Evolutionary conservation across 2,888 invertebrate genomes (phyloP), one percentile per base, ranked within the genome.

Genomic region (Ecliptopera silaceata): DNA sequence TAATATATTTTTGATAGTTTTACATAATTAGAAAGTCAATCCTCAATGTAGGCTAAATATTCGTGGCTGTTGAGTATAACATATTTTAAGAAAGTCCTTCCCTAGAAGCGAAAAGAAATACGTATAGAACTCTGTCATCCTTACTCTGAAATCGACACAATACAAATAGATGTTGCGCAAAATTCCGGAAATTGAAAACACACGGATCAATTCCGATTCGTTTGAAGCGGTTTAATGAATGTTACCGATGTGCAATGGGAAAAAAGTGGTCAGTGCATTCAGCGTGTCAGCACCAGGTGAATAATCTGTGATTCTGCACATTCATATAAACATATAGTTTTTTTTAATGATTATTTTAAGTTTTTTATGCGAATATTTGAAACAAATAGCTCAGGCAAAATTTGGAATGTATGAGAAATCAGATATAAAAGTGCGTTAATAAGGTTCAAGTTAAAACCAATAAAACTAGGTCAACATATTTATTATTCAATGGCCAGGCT

Each of bases 131-230:
- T 18, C 10, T 45, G 15, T 6, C 20, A 15, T 22, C 20, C 50
- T 29, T 31, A 34, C 45, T 56, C 49, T 11, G n/a, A n/a, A 41
- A 41, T 12, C 42, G 4, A 26, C 12, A 26, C 17, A 22, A 43
- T 20, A 15, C 47, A 45, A 15, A 51, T 10, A 50, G 20, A 44
- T 18, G 38, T 3, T 13, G 18, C 41, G 29, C n/a, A n/a, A 46
- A 36, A 22, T 32, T 38, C 18, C 22, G 50, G 42, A 54, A 54
- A 54, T 50, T 54, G 50, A 47, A 59, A 59, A 45, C 46, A 48
- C 45, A 43, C 41, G 31, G 53, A 41, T 54, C 36, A 41, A 50
- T 59, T 50, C 45, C 20, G 46, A 26, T 50, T 45, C 38, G 46
- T 32, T 45, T 15, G 49, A 5, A 18, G 10, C 29, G 22, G 13